Percentiles rank a stretch among this genome's conserved stretches.
Evolutionary conservation across 2,113 vertebrate species (phyloP).

Genomic region (Pedionomus torquatus): DNA sequence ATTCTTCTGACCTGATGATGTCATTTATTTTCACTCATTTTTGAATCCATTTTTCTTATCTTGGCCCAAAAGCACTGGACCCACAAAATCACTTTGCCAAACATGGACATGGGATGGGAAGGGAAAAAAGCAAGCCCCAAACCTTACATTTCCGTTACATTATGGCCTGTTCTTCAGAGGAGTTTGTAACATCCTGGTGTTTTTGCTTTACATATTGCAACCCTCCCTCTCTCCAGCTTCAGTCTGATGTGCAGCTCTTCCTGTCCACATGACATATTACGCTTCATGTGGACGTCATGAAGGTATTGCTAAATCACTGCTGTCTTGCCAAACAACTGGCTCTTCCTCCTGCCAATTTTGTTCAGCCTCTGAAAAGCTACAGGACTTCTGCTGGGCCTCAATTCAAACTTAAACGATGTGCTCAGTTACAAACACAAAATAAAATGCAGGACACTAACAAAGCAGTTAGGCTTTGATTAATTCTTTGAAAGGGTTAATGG

Average conservation of each 20-base stretch:
- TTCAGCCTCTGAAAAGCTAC: background rate
- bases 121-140: background rate
- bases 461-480: background rate
- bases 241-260: background rate
- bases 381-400: background rate
- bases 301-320: slow-evolving; percentile 46
- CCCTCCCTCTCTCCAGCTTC: background rate
- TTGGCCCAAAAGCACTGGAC: background rate
- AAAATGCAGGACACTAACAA: background rate
- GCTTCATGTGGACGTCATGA: background rate
- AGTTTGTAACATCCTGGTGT: background rate
- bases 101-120: background rate
- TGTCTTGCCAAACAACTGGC: slow-evolving; percentile 36
- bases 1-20: background rate
- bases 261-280: background rate
- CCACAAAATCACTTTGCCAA: background rate
- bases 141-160: background rate
- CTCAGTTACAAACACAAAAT: background rate
- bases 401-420: background rate
- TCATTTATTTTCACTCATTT: slow-evolving; percentile 31
- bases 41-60: background rate
- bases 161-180: background rate
- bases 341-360: background rate
- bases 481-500: slow-evolving; percentile 13
- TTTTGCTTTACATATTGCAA: background rate